Evolutionary conservation across 2,888 invertebrate species (phyloP).

Genomic region (Electrophaes corylata): DNA sequence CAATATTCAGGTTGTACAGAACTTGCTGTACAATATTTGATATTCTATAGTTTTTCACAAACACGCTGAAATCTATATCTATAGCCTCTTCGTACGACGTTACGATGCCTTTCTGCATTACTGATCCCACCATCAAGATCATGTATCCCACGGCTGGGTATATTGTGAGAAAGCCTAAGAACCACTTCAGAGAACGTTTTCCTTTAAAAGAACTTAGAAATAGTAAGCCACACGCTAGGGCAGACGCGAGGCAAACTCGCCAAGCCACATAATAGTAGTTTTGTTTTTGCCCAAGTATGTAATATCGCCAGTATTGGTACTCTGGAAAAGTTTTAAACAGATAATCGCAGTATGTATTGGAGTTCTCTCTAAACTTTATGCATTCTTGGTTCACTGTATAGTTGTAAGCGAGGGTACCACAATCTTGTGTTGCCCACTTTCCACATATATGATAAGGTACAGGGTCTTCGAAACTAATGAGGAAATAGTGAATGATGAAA

Average conservation of each 20-base stretch:
- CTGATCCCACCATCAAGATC: constrained; percentile 61
- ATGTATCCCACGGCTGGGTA: constrained; percentile 55
- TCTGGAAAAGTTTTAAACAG: constrained; percentile 64
- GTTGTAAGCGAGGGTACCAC: constrained; percentile 58
- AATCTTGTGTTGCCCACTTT: constrained; percentile 53
- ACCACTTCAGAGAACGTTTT: constrained; percentile 51
- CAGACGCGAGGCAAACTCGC: constrained; percentile 66
- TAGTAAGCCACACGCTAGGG: constrained; percentile 46
- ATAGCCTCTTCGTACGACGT: constrained; percentile 56
- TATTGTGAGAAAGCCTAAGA: constrained; percentile 45
- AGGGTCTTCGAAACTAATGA: constrained; percentile 69
- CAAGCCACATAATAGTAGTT: constrained; percentile 54
- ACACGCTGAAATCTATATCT: constrained; percentile 57
- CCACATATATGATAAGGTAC: constrained; percentile 68
- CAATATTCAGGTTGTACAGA: constrained; percentile 55
- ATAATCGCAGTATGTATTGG: constrained; percentile 50
- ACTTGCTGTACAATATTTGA: constrained; percentile 52
- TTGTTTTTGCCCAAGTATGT: constrained; percentile 42
- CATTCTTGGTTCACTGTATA: constrained; percentile 68
- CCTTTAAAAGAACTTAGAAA: constrained; percentile 62
- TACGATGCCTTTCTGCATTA: constrained; percentile 71
- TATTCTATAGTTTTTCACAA: constrained; percentile 44
- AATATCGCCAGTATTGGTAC: constrained; percentile 65
- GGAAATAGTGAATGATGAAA: constrained; percentile 67
- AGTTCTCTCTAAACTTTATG: constrained; percentile 42